These are phyloP conservation scores for Ferdinandea cuprea DNA, from an alignment of 2,888 invertebrate genomes.

Conservation along the genomic window DNA sequence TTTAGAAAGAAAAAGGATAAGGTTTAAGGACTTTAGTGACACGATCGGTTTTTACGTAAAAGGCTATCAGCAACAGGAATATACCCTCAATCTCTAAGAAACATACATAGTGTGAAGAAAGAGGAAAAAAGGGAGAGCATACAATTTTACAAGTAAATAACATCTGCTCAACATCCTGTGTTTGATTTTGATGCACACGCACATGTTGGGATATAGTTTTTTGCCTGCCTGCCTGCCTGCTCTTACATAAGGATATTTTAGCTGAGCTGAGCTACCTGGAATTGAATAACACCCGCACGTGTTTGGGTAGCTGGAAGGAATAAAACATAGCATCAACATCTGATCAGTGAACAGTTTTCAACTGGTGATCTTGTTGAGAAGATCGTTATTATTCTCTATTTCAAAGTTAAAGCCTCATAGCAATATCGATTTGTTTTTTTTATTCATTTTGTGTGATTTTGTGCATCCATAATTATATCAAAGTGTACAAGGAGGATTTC, in stretches of 20 bases:
- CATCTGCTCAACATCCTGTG: constrained; percentile 64
- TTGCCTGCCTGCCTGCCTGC: constrained; percentile 9
- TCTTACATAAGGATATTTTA: constrained; percentile 27
- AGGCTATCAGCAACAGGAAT: not conserved
- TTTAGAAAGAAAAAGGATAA: constrained; percentile 1
- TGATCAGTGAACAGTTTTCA: constrained; percentile 39
- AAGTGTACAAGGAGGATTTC: constrained; percentile 37
- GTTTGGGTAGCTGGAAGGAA: constrained; percentile 27
- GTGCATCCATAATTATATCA: constrained; percentile 4
- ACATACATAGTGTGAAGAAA: not conserved
- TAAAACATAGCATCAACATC: constrained; percentile 15
- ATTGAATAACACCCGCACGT: constrained; percentile 42
- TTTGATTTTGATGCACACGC: too few species aligned
- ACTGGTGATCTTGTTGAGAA: constrained; percentile 21
- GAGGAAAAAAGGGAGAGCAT: constrained; percentile 1
- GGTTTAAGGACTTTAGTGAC: constrained; percentile 50
- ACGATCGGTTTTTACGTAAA: constrained; percentile 44
- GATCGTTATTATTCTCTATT: constrained; percentile 11
- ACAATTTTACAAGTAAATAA: constrained; percentile 1
- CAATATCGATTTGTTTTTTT: not conserved
- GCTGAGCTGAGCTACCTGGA: constrained; percentile 36
- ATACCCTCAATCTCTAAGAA: constrained; percentile 1
- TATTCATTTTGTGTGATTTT: constrained; percentile 18
- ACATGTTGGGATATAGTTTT: too few species aligned
- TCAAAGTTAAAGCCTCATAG: not conserved